A percentile compares a stretch with the other conserved stretches of the same genome.
Conservation (phyloP, 2,888 invertebrate genomes). For the Cristatella mucedo region DNA sequence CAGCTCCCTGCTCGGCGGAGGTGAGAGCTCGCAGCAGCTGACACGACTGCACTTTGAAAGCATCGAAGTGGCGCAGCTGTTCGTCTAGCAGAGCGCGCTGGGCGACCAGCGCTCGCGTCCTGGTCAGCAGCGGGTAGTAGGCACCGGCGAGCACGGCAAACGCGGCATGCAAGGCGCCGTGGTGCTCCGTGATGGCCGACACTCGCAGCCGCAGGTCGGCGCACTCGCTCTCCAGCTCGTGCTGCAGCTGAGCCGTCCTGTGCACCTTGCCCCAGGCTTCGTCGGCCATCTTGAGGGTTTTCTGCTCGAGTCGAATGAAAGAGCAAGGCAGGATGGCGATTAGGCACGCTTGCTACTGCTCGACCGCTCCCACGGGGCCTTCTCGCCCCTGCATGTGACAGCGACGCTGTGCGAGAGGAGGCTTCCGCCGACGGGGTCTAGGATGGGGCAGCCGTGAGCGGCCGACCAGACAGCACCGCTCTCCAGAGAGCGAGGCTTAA, state of each 20-base stretch:
- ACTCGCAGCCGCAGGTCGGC: constrained; percentile 20
- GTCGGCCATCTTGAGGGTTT: constrained; percentile 30
- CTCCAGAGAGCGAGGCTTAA: too few relatives aligned
- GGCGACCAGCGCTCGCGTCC: constrained; percentile 18
- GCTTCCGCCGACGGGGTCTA: too few relatives aligned
- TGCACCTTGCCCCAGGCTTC: constrained; percentile 33
- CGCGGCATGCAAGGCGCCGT: constrained; percentile 21
- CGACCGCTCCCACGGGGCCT: too few relatives aligned
- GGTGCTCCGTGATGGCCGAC: constrained; percentile 18
- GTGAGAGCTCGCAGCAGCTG: constrained; percentile 2
- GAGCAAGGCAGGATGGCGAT: too few relatives aligned
- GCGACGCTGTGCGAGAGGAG: too few relatives aligned
- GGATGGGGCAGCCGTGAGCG: too few relatives aligned
- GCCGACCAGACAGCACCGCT: too few relatives aligned
- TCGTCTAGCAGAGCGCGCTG: constrained; percentile 26
- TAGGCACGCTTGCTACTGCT: too few relatives aligned
- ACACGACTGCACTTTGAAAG: constrained; percentile 6
- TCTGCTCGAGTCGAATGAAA: too few relatives aligned
- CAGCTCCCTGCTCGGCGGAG: too few relatives aligned
- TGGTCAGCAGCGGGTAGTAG: constrained; percentile 24
- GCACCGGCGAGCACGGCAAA: constrained; percentile 29
- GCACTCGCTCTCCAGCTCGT: constrained; percentile 28
- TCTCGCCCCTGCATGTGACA: too few relatives aligned
- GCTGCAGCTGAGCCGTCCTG: constrained; percentile 23
- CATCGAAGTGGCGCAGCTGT: constrained; percentile 14